These are phyloP conservation scores for Micrastur ruficollis DNA, from an alignment of 2,797 vertebrate genomes.

Conservation along the genomic window DNA sequence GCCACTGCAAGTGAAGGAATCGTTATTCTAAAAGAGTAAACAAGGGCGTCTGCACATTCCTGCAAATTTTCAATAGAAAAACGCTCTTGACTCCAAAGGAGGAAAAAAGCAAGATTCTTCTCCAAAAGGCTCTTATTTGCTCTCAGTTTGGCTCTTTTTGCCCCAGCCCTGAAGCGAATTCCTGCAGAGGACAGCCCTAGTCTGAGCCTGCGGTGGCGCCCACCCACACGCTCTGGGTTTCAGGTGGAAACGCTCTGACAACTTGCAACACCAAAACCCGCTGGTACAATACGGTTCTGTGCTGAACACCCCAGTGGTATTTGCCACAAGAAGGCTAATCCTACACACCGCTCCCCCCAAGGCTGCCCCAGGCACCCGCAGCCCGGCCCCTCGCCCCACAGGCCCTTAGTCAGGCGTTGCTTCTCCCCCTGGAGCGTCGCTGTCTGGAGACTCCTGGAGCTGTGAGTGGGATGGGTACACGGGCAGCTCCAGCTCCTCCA, in stretches of 20 bases:
- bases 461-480: neutral
- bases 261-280: fast-evolving
- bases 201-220: fast-evolving
- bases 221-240: fast-evolving
- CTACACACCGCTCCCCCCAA: neutral
- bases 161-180: neutral
- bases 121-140: neutral
- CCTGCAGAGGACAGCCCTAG: neutral
- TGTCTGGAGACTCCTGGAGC: neutral
- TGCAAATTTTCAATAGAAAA: neutral
- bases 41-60: neutral
- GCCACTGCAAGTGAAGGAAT: neutral
- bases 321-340: neutral
- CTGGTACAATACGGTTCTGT: fast-evolving
- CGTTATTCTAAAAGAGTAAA: neutral
- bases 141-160: neutral
- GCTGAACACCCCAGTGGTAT: neutral
- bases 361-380: neutral
- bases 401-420: neutral
- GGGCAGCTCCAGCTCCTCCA: neutral
- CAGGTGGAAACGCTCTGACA: neutral
- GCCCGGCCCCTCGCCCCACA: neutral
- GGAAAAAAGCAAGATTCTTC: neutral
- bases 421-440: fast-evolving
- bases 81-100: neutral